phyloP scores from a whole-genome alignment of 2,888 invertebrate genomes.

The Drosophila tripunctata region DNA sequence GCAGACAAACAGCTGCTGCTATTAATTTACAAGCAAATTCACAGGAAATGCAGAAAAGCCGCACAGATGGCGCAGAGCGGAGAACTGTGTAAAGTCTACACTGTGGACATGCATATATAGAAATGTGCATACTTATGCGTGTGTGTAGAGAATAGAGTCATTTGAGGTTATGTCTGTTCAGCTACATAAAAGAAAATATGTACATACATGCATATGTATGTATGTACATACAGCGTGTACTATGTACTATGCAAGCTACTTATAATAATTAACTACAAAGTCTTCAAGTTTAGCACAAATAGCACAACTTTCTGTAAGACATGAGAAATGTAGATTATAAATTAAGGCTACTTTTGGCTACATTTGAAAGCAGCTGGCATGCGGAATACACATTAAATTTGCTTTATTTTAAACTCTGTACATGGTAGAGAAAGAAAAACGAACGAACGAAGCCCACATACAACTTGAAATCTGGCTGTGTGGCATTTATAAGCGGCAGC shows the following conservation, averaged over 20 bases:
- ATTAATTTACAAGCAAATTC: slow-evolving; percentile 47
- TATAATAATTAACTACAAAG: background rate
- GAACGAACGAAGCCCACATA: no score
- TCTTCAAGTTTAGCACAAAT: background rate
- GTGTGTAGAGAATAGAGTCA: background rate
- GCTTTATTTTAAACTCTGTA: background rate
- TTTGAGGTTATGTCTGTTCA: slow-evolving; percentile 42
- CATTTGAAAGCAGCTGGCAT: slow-evolving; percentile 27
- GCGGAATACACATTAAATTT: background rate
- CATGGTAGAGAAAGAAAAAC: slow-evolving; percentile 3
- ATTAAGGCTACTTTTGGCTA: background rate
- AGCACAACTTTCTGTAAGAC: background rate
- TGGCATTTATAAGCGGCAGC: background rate
- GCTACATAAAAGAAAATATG: no score
- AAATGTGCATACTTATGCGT: background rate
- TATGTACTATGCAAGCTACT: background rate
- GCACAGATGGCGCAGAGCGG: slow-evolving; percentile 56
- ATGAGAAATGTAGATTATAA: background rate
- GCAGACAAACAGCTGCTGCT: slow-evolving; percentile 47
- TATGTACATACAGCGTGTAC: background rate
- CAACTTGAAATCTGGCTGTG: background rate
- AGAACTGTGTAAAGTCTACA: no score
- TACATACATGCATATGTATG: background rate
- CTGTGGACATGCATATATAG: background rate
- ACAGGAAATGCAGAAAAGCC: slow-evolving; percentile 52